These are phyloP conservation scores for Ahaetulla prasina DNA, from an alignment of 2,113 vertebrate species.

Conservation along the genomic window DNA sequence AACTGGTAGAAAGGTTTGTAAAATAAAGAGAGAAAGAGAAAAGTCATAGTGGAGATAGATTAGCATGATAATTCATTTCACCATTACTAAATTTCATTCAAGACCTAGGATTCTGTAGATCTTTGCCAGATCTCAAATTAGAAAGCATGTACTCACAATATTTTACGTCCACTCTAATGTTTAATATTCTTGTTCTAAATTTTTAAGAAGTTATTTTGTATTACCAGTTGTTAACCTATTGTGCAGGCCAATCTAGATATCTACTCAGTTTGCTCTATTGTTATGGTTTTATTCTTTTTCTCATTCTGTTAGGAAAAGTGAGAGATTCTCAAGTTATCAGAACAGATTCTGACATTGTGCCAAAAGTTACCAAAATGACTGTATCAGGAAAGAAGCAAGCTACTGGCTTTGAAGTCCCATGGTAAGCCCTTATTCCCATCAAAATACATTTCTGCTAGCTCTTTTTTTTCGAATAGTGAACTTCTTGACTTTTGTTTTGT, in stretches of 20 bases:
- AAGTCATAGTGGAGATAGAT: background rate
- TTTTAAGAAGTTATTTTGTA: background rate
- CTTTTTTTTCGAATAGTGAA: constrained; percentile 41
- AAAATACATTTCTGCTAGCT: constrained; percentile 42
- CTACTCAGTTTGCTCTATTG: constrained; percentile 30
- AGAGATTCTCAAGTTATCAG: constrained; percentile 71
- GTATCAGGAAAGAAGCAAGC: constrained; percentile 96
- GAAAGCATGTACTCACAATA: background rate
- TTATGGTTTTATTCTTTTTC: constrained; percentile 50
- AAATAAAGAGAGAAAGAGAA: too few relatives aligned
- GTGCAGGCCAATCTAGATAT: background rate
- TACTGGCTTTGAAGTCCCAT: constrained; percentile 94
- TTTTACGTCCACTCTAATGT: background rate
- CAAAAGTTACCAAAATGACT: constrained; percentile 96
- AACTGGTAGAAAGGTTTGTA: background rate
- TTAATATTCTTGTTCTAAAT: background rate
- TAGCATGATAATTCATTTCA: background rate
- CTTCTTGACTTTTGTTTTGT: constrained; percentile 53
- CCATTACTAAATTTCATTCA: background rate
- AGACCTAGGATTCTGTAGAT: background rate
- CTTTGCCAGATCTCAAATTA: background rate
- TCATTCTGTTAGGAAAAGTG: constrained; percentile 78
- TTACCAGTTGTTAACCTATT: background rate
- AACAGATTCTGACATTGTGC: constrained; percentile 86
- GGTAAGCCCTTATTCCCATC: constrained; percentile 70